Conservation (phyloP, 2,113 vertebrate species). For the Muscicapa adusta region DNA sequence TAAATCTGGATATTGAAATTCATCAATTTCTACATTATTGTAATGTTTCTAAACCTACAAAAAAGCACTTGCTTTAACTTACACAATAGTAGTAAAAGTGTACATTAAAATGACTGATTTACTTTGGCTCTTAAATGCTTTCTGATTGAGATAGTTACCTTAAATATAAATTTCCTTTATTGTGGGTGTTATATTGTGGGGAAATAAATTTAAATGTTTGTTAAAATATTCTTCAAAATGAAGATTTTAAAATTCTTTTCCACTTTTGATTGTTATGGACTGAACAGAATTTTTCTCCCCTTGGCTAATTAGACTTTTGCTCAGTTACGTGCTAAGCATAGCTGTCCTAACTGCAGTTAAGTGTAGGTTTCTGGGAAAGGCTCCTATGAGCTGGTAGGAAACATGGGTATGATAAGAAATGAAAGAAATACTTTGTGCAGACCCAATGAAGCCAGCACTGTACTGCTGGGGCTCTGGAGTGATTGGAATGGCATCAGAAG, state of each 20-base stretch:
- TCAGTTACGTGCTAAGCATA: background rate
- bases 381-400: background rate
- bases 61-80: background rate
- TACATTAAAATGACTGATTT: background rate
- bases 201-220: background rate
- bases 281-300: background rate
- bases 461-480: background rate
- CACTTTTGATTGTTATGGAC: background rate
- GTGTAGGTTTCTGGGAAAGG: background rate
- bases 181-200: background rate
- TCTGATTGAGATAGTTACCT: background rate
- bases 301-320: background rate
- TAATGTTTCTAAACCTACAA: background rate
- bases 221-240: background rate
- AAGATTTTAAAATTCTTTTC: background rate
- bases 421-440: background rate
- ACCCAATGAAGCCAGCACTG: background rate
- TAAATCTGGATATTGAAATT: background rate
- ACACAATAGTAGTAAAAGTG: background rate
- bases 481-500: background rate
- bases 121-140: background rate
- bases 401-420: background rate
- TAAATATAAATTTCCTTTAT: background rate
- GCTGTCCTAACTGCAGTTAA: background rate
- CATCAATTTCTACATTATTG: background rate